phyloP scores from a whole-genome alignment of 1,140 invertebrate species.

The Caenorhabditis inopinata region DNA sequence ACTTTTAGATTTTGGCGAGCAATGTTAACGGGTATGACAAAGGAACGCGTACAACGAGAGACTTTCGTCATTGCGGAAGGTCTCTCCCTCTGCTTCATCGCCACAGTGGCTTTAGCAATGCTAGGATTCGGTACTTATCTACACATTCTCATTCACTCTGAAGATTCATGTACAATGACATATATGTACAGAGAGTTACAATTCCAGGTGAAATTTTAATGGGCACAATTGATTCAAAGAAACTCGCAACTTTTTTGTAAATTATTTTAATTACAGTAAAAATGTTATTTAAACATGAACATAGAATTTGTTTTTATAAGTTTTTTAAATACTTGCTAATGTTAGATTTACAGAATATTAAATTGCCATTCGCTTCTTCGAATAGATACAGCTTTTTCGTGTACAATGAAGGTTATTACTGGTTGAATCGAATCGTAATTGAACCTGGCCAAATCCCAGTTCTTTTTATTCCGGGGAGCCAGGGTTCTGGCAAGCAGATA shows the following conservation, averaged over 20 bases:
- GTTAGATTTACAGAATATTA: background rate
- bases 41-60: background rate
- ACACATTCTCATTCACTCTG: background rate
- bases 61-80: background rate
- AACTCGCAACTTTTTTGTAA: too few species aligned
- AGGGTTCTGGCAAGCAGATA: conserved; percentile 2
- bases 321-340: too few species aligned
- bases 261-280: too few species aligned
- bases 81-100: background rate
- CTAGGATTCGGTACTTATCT: background rate
- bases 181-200: conserved; percentile 26
- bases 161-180: conserved; percentile 16
- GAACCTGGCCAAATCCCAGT: background rate
- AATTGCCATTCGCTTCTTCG: background rate
- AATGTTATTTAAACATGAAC: background rate
- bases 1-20: background rate
- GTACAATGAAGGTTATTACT: background rate
- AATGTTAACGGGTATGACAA: background rate
- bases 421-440: background rate
- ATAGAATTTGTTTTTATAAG: too few species aligned
- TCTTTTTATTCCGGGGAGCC: conserved; percentile 18
- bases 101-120: background rate
- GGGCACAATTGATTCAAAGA: too few species aligned
- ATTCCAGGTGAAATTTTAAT: background rate
- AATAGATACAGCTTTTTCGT: background rate